Percentiles rank a stretch among this genome's conserved stretches.
Conservation (phyloP, 2,888 invertebrate species). For the Orgyia antiqua region DNA sequence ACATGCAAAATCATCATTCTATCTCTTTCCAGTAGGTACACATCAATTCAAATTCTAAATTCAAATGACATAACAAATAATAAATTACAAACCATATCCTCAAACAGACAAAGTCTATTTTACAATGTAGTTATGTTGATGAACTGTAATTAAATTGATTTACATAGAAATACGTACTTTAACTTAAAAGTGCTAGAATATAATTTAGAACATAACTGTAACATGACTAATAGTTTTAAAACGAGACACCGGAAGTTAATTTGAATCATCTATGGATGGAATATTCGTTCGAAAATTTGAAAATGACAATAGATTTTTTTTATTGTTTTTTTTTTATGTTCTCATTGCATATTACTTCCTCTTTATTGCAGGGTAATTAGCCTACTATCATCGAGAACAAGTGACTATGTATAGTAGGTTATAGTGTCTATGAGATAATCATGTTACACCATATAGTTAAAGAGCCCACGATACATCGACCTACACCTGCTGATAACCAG, state of each 20-base stretch:
- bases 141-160: neutral
- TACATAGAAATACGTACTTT: slow-evolving; percentile 4
- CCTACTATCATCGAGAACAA: no score
- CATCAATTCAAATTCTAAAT: slow-evolving; percentile 7
- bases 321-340: no score
- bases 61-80: slow-evolving; percentile 1
- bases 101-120: neutral
- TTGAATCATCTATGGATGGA: neutral
- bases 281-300: no score
- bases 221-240: no score
- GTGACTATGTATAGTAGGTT: no score
- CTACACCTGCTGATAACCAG: no score
- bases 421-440: no score
- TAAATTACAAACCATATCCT: slow-evolving; percentile 5
- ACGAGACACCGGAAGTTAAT: slow-evolving; percentile 4
- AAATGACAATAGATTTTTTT: no score
- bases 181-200: rapidly evolving
- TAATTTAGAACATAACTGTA: slow-evolving; percentile 4
- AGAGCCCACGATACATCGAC: no score
- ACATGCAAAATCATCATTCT: slow-evolving; percentile 5
- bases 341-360: no score
- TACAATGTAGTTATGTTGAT: neutral
- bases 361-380: no score
- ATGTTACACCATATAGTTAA: no score
- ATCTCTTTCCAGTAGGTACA: slow-evolving; percentile 15